Conservation (phyloP, 64 coral and sea anemone genomes). For the Trachythela sp. region DNA sequence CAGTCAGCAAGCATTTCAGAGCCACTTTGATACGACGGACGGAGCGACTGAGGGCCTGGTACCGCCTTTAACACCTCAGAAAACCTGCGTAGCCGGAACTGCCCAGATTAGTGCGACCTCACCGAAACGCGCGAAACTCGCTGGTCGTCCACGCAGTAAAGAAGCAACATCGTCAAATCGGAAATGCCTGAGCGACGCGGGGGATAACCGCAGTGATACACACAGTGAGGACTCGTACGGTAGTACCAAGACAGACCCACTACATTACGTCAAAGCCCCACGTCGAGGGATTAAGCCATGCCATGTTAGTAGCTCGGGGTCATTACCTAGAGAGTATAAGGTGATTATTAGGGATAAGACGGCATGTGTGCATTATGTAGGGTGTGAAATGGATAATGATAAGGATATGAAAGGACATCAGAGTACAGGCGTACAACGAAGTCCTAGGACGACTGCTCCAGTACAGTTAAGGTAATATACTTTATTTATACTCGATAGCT, state of each 20-base stretch:
- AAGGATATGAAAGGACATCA: too few species aligned
- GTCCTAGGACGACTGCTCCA: neutral
- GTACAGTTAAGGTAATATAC: neutral
- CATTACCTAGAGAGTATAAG: neutral
- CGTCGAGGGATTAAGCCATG: neutral
- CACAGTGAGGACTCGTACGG: constrained; percentile 10
- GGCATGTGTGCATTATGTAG: neutral
- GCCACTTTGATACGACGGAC: neutral
- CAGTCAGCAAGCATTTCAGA: neutral
- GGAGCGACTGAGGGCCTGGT: neutral
- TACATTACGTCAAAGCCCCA: constrained; percentile 1
- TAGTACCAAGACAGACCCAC: neutral
- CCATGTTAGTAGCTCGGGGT: neutral
- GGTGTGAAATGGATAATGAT: neutral
- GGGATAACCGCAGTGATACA: neutral
- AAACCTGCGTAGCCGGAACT: neutral
- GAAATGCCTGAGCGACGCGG: neutral
- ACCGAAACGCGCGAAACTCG: neutral
- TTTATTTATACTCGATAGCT: too few species aligned
- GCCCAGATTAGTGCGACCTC: constrained; percentile 9
- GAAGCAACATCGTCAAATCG: neutral
- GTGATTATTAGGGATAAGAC: constrained; percentile 16
- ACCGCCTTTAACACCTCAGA: neutral
- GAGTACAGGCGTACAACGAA: neutral
- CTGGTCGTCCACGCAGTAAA: neutral